phyloP scores from a whole-genome alignment of 1,140 invertebrate species.

The Dermatophagoides farinae region DNA sequence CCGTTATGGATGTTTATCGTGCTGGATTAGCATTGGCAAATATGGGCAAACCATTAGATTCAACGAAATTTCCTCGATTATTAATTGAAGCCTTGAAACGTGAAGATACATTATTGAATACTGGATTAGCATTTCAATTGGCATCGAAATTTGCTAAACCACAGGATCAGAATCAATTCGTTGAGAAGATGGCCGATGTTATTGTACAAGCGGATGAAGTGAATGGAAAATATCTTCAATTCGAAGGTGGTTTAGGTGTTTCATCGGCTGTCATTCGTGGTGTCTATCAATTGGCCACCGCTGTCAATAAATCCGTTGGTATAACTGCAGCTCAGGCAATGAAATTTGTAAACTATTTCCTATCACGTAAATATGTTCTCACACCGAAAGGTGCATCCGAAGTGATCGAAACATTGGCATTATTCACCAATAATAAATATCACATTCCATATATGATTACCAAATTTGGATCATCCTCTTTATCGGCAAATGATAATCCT shows the following conservation, averaged over 20 bases:
- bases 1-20: constrained; percentile 25
- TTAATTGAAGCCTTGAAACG: constrained; percentile 46
- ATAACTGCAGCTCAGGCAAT: constrained; percentile 44
- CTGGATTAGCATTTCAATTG: constrained; percentile 42
- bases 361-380: constrained; percentile 71
- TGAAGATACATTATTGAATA: constrained; percentile 33
- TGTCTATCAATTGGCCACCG: constrained; percentile 44
- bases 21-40: constrained; percentile 27
- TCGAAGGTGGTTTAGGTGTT: constrained; percentile 63
- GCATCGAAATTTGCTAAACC: constrained; percentile 40
- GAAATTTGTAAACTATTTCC: constrained; percentile 76
- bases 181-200: constrained; percentile 65
- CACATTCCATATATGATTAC: constrained; percentile 52
- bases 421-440: constrained; percentile 42
- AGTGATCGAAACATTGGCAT: constrained; percentile 52
- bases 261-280: constrained; percentile 47
- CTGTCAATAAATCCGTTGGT: constrained; percentile 44
- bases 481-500: constrained; percentile 42
- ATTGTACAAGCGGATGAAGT: constrained; percentile 86
- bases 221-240: constrained; percentile 52
- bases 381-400: constrained; percentile 54
- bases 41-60: constrained; percentile 26
- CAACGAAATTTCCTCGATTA: constrained; percentile 37
- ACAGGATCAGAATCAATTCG: constrained; percentile 34
- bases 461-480: constrained; percentile 44